Base-by-base conservation (phyloP, 2,797 vertebrate genomes). In the Vultur gryphus region DNA sequence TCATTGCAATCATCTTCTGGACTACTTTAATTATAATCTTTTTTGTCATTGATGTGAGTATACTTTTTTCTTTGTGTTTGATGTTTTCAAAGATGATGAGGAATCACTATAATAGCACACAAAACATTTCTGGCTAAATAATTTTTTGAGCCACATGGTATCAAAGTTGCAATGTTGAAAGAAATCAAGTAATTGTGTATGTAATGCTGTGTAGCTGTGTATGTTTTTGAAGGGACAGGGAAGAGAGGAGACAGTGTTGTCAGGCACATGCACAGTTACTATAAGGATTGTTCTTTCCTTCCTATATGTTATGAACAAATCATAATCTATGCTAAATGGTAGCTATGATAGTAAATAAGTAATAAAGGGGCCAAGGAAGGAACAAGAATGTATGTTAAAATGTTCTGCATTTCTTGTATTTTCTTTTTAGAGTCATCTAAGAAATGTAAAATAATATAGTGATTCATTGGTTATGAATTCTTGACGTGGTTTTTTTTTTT, bases 1-100 rank as follows among this genome's bases (percentile, higher is more conserved):
- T 98, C 97, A 99, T 99, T 81, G 98, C 98, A 46, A 97, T 98
- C 70, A 69, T 98, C 25, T 97, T 97, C 89, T 99, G 99, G 80
- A 91, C 79, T 3, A 94, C 98, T 8, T 98, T 99, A 8, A 97
- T 99, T 33, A 64, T 97, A 51, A 95, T 99, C 72, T 98, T 98
- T 88, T 99, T 99, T 93, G 88, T 97, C 39, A 12, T 7, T 6
- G 57, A 98, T 97, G 99, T 99, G 96, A 99, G 99, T 98, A 94
- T 64, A 48, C 7, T 18, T 80, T 44, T 84, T n/a, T 21, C 39
- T 49, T 43, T 61, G 33, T 52, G 17, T 62, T 84, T 5, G 0
- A 0, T 90, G 39, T 69, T 94, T 69, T 55, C 51, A 44, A 25
- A 69, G 82, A 26, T 23, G 25, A 48, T 43, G 28, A 90, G 31